Evolutionary conservation across 1,140 invertebrate species (phyloP).

Genomic region (Halesus radiatus): DNA sequence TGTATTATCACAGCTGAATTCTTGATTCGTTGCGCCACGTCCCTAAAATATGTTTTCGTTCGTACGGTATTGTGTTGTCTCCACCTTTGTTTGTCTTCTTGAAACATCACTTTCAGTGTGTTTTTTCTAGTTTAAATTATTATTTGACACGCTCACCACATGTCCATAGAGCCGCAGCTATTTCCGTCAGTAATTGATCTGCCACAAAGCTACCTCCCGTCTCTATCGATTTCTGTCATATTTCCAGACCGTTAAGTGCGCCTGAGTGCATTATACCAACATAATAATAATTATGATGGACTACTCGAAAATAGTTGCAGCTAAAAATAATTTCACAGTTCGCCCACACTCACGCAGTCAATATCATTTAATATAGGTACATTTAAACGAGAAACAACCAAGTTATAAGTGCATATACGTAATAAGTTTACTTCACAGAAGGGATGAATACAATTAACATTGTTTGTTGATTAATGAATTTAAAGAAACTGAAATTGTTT

Average conservation of each 20-base stretch:
- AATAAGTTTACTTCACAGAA: too few relatives aligned
- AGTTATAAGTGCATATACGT: too few relatives aligned
- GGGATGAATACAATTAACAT: not conserved
- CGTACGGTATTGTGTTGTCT: not conserved
- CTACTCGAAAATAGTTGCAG: not conserved
- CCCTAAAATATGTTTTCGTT: constrained; percentile 3
- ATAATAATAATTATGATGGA: constrained; percentile 13
- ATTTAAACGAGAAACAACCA: too few relatives aligned
- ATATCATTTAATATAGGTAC: too few relatives aligned
- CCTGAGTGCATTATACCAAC: constrained; percentile 12
- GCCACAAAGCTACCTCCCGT: constrained; percentile 11
- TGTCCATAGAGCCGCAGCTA: constrained; percentile 9
- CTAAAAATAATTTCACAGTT: constrained; percentile 9
- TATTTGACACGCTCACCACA: constrained; percentile 30
- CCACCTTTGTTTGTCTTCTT: not conserved
- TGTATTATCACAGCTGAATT: constrained; percentile 32
- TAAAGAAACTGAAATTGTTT: constrained; percentile 4
- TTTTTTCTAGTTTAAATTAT: constrained; percentile 32
- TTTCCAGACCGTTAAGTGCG: constrained; percentile 15
- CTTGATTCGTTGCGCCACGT: constrained; percentile 12
- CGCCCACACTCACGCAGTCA: too few relatives aligned
- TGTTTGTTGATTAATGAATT: constrained; percentile 2
- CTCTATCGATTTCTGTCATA: constrained; percentile 31
- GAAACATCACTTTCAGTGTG: not conserved
- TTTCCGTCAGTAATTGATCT: constrained; percentile 33